Conservation (phyloP, 2,888 invertebrate species). For the Mechanitis messenoides region DNA sequence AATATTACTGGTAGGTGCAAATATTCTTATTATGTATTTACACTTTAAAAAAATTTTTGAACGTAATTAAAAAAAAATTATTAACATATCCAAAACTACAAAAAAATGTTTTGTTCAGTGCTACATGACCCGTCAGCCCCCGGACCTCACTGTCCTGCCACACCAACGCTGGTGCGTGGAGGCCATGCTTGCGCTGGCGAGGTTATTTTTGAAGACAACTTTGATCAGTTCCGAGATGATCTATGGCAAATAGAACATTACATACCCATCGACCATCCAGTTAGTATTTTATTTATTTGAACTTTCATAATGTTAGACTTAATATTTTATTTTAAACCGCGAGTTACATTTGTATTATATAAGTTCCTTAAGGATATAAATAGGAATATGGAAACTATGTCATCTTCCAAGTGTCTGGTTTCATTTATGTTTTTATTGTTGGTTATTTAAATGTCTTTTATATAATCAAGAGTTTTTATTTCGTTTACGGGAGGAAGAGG, state of each 20-base stretch:
- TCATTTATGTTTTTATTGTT: too few relatives aligned
- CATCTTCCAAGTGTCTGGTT: not conserved
- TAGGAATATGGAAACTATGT: too few relatives aligned
- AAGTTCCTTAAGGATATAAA: too few relatives aligned
- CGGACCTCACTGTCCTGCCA: conserved; percentile 15
- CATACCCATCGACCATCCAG: conserved; percentile 51
- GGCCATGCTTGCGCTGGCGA: conserved; percentile 42
- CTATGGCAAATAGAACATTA: conserved; percentile 67
- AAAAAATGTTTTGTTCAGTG: conserved; percentile 2
- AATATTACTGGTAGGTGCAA: conserved; percentile 5
- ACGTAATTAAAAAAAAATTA: too few relatives aligned
- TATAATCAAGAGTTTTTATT: too few relatives aligned
- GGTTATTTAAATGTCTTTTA: too few relatives aligned
- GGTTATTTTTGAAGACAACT: conserved; percentile 73
- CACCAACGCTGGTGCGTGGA: conserved; percentile 35
- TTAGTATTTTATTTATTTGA: conserved; percentile 25
- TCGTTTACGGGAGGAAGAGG: too few relatives aligned
- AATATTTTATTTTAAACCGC: too few relatives aligned
- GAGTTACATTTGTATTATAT: too few relatives aligned
- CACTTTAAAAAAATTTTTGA: too few relatives aligned
- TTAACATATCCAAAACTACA: too few relatives aligned
- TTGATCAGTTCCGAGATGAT: conserved; percentile 43
- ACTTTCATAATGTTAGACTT: not conserved
- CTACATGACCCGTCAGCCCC: conserved; percentile 16
- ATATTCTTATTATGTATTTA: not conserved